phyloP scores from a whole-genome alignment of 2,888 invertebrate species.

The Drosophila anomalipes region DNA sequence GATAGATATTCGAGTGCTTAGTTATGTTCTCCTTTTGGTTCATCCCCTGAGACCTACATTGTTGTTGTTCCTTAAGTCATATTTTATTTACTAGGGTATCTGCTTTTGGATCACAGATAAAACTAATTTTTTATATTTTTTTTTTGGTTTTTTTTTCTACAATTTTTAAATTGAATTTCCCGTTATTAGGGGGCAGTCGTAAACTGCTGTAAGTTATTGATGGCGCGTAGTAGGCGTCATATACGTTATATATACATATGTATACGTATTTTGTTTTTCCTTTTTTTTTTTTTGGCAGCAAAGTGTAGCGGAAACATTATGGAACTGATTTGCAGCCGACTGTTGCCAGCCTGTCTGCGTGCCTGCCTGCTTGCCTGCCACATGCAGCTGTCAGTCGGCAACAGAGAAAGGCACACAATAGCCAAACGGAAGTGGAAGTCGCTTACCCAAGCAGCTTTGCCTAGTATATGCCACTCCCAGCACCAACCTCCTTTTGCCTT shows the following conservation, averaged over 20 bases:
- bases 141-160: slow-evolving; percentile 8
- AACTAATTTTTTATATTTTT: background rate
- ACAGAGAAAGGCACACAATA: slow-evolving; percentile 47
- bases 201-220: slow-evolving; percentile 67
- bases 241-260: slow-evolving; percentile 55
- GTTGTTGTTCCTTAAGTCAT: background rate
- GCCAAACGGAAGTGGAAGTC: slow-evolving; percentile 56
- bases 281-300: slow-evolving; percentile 16
- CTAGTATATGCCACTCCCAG: background rate
- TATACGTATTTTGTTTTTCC: background rate
- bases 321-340: slow-evolving; percentile 57
- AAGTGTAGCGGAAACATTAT: slow-evolving; percentile 61
- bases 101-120: background rate
- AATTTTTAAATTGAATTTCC: slow-evolving; percentile 58
- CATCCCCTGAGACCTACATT: background rate
- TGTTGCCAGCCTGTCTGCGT: slow-evolving; percentile 5
- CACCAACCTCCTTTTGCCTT: background rate
- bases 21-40: too few relatives aligned
- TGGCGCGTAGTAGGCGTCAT: slow-evolving; percentile 62
- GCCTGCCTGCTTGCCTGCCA: slow-evolving; percentile 56
- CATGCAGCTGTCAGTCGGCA: slow-evolving; percentile 68
- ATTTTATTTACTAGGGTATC: slow-evolving; percentile 1
- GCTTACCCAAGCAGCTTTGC: slow-evolving; percentile 60
- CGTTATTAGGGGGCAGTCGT: slow-evolving; percentile 28
- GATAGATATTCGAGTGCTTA: background rate